Conservation (phyloP, 2,888 invertebrate genomes). For the Trissonchulus latispiculum region DNA sequence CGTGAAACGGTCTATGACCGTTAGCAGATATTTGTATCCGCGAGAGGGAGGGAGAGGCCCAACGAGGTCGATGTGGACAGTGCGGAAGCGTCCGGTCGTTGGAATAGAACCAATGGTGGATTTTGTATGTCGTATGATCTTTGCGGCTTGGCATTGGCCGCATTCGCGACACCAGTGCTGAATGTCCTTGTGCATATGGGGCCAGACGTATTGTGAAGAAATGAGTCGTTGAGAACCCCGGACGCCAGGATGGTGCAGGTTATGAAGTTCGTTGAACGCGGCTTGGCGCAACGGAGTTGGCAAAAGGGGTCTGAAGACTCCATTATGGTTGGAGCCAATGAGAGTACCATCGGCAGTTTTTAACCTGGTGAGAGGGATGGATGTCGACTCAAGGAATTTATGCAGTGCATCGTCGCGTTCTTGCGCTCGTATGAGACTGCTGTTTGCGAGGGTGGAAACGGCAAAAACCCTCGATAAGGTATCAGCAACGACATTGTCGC, state of each 20-base stretch:
- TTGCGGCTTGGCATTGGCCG: slow-evolving; percentile 3
- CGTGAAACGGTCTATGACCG: background rate
- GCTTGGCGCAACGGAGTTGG: background rate
- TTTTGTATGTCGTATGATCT: slow-evolving; percentile 2
- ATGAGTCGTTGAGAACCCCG: background rate
- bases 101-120: background rate
- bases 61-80: slow-evolving; percentile 1
- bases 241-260: background rate
- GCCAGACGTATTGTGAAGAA: background rate
- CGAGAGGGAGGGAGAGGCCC: background rate
- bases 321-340: no score
- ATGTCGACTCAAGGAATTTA: no score
- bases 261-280: background rate
- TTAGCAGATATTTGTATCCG: background rate
- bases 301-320: slow-evolving; percentile 2
- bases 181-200: slow-evolving; percentile 1
- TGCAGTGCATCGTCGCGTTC: no score
- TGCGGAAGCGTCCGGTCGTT: slow-evolving; percentile 2
- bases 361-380: no score
- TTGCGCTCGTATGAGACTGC: no score
- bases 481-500: no score
- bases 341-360: no score
- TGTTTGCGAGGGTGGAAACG: no score
- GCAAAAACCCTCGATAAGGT: no score
- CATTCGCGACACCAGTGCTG: background rate